Conservation (phyloP, 2,113 vertebrate genomes). For the Thomomys bottae region DNA sequence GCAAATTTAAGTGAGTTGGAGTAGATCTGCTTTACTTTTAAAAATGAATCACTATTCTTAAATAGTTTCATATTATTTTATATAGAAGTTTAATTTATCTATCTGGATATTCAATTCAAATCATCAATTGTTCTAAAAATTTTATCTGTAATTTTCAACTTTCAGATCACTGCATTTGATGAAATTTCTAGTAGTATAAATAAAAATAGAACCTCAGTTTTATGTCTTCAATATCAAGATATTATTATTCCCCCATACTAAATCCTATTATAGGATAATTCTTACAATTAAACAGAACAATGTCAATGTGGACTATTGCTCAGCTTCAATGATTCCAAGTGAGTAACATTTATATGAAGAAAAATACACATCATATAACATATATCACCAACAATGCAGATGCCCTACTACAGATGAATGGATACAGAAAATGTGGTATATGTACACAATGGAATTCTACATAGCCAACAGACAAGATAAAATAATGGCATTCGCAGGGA, state of each 20-base stretch:
- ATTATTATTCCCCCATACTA: background rate
- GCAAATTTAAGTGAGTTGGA: background rate
- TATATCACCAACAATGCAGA: fast-evolving
- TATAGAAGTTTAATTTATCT: background rate
- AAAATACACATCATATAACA: background rate
- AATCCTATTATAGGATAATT: background rate
- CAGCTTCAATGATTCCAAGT: background rate
- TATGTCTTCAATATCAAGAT: background rate
- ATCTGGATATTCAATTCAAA: background rate
- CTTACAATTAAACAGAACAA: background rate
- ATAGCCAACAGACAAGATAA: too few relatives aligned
- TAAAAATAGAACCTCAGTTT: background rate
- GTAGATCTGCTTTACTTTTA: background rate
- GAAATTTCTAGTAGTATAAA: background rate
- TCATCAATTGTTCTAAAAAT: background rate
- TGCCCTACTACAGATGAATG: too few relatives aligned
- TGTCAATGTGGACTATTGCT: background rate
- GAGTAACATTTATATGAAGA: background rate
- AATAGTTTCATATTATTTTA: background rate
- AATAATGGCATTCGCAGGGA: too few relatives aligned
- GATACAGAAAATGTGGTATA: too few relatives aligned
- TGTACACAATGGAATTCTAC: too few relatives aligned
- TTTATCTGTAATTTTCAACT: background rate
- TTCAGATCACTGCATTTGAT: background rate
- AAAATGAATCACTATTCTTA: background rate